Evolutionary conservation across 2,888 invertebrate genomes (phyloP).

Genomic region (Clostera curtula): DNA sequence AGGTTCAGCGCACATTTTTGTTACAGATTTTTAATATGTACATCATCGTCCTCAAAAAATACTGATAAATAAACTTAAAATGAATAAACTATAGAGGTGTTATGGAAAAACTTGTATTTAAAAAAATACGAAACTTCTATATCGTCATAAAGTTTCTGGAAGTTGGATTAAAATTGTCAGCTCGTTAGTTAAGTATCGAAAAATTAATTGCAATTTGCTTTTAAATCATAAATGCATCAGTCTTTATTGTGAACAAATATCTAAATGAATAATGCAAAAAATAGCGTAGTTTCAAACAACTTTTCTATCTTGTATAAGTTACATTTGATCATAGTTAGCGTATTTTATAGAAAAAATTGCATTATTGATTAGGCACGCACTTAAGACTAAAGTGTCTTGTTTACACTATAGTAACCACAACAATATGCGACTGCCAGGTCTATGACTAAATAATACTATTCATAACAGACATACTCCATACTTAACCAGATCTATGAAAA

Average conservation of each 20-base stretch:
- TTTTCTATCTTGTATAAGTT: too few relatives aligned
- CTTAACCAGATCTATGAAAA: slow-evolving; percentile 25
- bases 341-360: slow-evolving; percentile 16
- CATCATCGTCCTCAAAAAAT: too few relatives aligned
- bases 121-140: too few relatives aligned
- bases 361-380: slow-evolving; percentile 18
- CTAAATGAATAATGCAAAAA: slow-evolving; percentile 15
- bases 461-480: slow-evolving; percentile 12
- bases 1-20: too few relatives aligned
- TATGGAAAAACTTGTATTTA: too few relatives aligned
- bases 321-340: slow-evolving; percentile 10
- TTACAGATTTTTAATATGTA: too few relatives aligned
- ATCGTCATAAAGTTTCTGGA: too few relatives aligned
- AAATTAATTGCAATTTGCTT: too few relatives aligned
- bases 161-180: too few relatives aligned
- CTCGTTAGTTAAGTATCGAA: too few relatives aligned
- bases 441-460: slow-evolving; percentile 23
- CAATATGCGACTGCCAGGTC: slow-evolving; percentile 18
- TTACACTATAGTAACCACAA: slow-evolving; percentile 22
- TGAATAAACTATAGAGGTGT: too few relatives aligned
- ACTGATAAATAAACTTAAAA: too few relatives aligned
- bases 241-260: slow-evolving; percentile 37
- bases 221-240: slow-evolving; percentile 54
- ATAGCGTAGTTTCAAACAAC: slow-evolving; percentile 19
- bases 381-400: slow-evolving; percentile 14